Evolutionary conservation across 2,888 invertebrate species (phyloP).

Genomic region (Tachystola acroxantha): DNA sequence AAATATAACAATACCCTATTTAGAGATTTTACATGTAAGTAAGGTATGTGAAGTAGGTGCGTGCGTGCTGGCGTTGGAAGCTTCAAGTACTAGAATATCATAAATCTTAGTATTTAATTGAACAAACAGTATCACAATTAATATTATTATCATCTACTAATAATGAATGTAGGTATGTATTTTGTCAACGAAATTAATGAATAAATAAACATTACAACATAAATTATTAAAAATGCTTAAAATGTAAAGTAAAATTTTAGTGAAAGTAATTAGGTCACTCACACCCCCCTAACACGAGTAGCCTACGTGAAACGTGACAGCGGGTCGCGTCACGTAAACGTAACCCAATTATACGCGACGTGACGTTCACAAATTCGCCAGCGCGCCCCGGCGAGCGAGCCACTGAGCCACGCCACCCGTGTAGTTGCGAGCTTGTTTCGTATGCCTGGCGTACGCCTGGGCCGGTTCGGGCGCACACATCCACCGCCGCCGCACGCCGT

Average conservation of each 20-base stretch:
- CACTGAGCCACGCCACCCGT: conserved; percentile 18
- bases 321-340: conserved; percentile 63
- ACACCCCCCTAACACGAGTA: conserved; percentile 48
- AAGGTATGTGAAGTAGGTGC: no score
- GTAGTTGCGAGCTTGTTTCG: conserved; percentile 64
- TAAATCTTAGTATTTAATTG: no score
- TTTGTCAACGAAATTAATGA: no score
- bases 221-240: no score
- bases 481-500: conserved; percentile 43
- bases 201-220: no score
- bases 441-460: conserved; percentile 58
- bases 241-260: conserved; percentile 22
- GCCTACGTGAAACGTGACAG: conserved; percentile 49
- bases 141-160: no score
- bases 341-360: conserved; percentile 73
- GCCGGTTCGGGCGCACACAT: conserved; percentile 66
- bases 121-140: no score
- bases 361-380: conserved; percentile 65
- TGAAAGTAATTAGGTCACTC: conserved; percentile 69
- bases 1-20: no score
- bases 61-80: no score
- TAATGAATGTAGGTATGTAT: no score
- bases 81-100: no score
- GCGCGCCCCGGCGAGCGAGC: conserved; percentile 33
- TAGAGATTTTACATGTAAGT: no score